phyloP scores from a whole-genome alignment of 2,888 invertebrate genomes.

The Meiosimyza platycephala region DNA sequence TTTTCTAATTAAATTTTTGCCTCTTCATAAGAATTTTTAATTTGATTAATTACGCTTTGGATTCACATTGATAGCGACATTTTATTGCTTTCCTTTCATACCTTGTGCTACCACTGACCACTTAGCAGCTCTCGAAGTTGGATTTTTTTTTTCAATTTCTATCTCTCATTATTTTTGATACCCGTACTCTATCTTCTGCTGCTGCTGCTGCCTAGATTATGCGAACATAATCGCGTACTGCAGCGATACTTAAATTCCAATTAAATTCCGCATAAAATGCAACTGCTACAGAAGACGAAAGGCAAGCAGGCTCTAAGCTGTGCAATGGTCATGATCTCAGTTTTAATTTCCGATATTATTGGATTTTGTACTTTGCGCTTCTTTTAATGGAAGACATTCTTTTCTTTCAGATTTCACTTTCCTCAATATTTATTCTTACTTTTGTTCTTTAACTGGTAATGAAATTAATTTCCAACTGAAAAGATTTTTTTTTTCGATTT shows the following conservation, averaged over 20 bases:
- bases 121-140: no score
- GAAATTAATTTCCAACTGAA: slow-evolving; percentile 5
- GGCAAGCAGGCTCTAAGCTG: not conserved
- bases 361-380: not conserved
- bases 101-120: no score
- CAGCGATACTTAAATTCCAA: slow-evolving; percentile 3
- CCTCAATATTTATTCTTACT: not conserved
- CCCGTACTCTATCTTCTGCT: no score
- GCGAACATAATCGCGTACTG: not conserved
- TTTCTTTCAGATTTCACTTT: no score
- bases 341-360: slow-evolving; percentile 14
- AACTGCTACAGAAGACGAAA: not conserved
- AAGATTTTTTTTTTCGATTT: not conserved
- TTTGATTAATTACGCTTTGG: no score
- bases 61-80: no score
- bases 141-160: no score
- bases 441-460: slow-evolving; percentile 8
- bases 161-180: no score
- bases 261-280: slow-evolving; percentile 3
- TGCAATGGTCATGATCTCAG: not conserved
- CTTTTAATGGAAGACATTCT: not conserved
- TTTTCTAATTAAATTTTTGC: no score
- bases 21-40: no score
- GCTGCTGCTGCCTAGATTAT: no score
- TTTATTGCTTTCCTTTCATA: no score